phyloP scores from a whole-genome alignment of 2,888 invertebrate species.

The Hydropsyche betteni region DNA sequence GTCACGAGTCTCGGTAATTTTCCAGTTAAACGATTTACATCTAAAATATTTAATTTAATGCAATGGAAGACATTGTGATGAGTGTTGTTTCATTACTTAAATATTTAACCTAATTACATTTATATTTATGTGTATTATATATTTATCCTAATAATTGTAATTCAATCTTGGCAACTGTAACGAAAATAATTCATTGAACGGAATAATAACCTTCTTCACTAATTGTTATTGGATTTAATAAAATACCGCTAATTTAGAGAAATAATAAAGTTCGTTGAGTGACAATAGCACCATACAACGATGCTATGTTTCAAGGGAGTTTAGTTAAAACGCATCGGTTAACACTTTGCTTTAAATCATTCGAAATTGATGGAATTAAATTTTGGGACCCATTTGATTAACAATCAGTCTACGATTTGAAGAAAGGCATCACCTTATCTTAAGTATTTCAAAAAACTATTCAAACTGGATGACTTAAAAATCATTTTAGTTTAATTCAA shows the following conservation, averaged over 20 bases:
- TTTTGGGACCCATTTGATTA: conserved; percentile 35
- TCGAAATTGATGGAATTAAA: neutral
- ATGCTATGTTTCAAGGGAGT: no score
- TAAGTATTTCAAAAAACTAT: conserved; percentile 12
- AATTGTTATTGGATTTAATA: no score
- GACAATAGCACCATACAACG: neutral
- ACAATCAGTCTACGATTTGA: conserved; percentile 43
- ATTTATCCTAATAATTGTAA: no score
- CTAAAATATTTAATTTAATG: conserved; percentile 4
- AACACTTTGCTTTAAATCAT: neutral
- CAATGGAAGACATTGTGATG: conserved; percentile 47
- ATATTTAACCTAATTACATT: no score
- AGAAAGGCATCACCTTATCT: conserved; percentile 43
- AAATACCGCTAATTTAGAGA: neutral
- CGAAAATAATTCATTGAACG: neutral
- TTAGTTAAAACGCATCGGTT: neutral
- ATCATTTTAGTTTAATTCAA: conserved; percentile 35
- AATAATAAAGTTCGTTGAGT: neutral
- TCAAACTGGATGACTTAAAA: neutral
- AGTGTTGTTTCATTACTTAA: conserved; percentile 27
- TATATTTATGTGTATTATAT: no score
- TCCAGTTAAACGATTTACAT: conserved; percentile 13
- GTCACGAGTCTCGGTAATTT: conserved; percentile 29
- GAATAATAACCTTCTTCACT: neutral
- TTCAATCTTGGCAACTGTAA: no score